Conservation (phyloP, 2,888 invertebrate species). For the Sarcophaga caerulescens region DNA sequence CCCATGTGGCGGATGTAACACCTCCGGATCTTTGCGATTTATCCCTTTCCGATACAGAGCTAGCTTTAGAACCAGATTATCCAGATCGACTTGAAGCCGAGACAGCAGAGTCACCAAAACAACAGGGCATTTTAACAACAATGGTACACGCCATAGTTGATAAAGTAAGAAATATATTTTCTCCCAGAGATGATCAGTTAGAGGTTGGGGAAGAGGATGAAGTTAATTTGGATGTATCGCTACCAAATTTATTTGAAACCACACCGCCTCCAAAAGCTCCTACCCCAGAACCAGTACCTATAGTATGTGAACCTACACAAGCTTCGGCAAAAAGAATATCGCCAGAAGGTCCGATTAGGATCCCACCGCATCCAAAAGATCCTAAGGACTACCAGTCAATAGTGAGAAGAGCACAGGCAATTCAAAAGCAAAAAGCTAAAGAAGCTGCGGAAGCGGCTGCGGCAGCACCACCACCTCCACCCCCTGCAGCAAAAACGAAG, state of each 20-base stretch:
- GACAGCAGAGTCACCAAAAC: not conserved
- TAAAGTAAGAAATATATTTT: slow-evolving; percentile 51
- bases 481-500: not conserved
- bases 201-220: not conserved
- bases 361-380: slow-evolving; percentile 45
- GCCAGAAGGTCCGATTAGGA: not conserved
- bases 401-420: slow-evolving; percentile 46
- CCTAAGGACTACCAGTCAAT: slow-evolving; percentile 50
- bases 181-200: not conserved
- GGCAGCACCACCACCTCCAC: not conserved
- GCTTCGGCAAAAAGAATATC: not conserved
- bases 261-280: slow-evolving; percentile 24
- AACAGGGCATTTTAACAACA: slow-evolving; percentile 43
- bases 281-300: not conserved
- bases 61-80: slow-evolving; percentile 42
- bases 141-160: slow-evolving; percentile 41
- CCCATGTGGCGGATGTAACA: slow-evolving; percentile 33
- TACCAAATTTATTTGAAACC: slow-evolving; percentile 50
- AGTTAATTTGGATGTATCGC: slow-evolving; percentile 46
- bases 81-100: not conserved
- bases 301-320: not conserved
- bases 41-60: slow-evolving; percentile 31
- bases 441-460: slow-evolving; percentile 5
- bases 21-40: slow-evolving; percentile 46
- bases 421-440: slow-evolving; percentile 32